Evolutionary conservation across 2,113 vertebrate species (phyloP), one percentile per base, ranked within the genome.

Genomic region (Picathartes gymnocephalus): DNA sequence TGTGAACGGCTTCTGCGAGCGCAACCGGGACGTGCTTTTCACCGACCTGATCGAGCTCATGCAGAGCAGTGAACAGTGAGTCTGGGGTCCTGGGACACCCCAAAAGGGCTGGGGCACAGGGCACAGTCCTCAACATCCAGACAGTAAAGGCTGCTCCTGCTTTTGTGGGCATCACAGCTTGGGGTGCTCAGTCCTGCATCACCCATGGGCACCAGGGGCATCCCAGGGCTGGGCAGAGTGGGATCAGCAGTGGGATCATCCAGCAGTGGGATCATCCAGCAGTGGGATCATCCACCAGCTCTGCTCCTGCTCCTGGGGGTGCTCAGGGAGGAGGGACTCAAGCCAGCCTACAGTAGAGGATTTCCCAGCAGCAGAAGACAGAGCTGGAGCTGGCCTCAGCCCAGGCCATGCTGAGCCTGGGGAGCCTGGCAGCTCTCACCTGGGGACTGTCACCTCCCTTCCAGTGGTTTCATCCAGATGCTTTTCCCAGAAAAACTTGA

Each of bases 401-500:
- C 70, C 58, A n/a, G 62, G 9, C 0, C 2, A 0, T 15, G 66
- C 82, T 56, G 66, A 76, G 48, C 57, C 3, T 13, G 35, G 42
- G 37, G n/a, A 28, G 7, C 61, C 65, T 16, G 28, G 42, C 24
- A 2, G 68, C 68, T 86, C 92, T 94, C 81, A 88, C 35, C 70
- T 2, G 1, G 28, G 65, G 37, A 35, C 71, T 65, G 53, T 89
- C 92, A n/a, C 73, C 72, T 89, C 82, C 53, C 65, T 78, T 73
- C 44, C 90, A 99, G 99, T 2, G 89, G 77, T 71, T 99, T 99
- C 97, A 99, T 99, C 91, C 94, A 84, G 58, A 98, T 98, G 96
- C 98, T 99, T 74, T 99, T 99, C 91, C 98, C 99, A 14, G 99
- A 99, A 96, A 99, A 99, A 93, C 98, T 99, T 31, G 99, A 99